Percentiles rank a stretch among this genome's conserved stretches.
phyloP scores from a whole-genome alignment of 1,140 invertebrate genomes.

The Panagrolaimus sp. region DNA sequence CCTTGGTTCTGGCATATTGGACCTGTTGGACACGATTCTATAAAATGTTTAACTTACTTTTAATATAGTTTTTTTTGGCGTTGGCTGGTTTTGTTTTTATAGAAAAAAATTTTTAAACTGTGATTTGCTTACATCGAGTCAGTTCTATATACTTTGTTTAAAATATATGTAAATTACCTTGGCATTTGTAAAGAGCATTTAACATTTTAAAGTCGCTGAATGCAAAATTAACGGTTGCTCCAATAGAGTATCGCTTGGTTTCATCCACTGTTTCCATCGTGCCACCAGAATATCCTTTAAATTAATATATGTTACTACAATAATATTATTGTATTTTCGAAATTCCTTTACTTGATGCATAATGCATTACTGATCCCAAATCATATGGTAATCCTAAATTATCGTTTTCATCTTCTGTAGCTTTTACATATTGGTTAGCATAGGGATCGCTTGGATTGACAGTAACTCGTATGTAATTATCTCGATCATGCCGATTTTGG shows the following conservation, averaged over 20 bases:
- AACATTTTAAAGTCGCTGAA: constrained; percentile 58
- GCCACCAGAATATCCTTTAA: constrained; percentile 53
- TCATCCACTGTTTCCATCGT: constrained; percentile 46
- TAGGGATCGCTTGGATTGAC: no score
- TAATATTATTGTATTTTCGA: no score
- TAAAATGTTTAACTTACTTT: background rate
- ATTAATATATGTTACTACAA: no score
- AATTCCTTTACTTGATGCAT: constrained; percentile 50
- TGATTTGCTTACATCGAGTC: no score
- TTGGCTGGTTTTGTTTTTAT: no score
- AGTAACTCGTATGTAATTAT: background rate
- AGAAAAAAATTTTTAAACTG: no score
- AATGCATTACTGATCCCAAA: constrained; percentile 58
- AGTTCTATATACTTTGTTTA: no score
- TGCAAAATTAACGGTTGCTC: constrained; percentile 49
- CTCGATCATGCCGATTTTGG: background rate
- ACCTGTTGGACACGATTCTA: background rate
- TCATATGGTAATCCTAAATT: constrained; percentile 58
- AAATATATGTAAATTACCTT: constrained; percentile 15
- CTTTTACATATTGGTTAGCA: no score
- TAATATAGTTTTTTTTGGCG: background rate
- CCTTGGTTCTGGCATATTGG: constrained; percentile 24
- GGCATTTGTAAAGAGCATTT: constrained; percentile 49
- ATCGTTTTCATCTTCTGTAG: constrained; percentile 2
- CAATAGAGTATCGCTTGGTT: constrained; percentile 56